Conservation (phyloP, 2,797 vertebrate genomes). For the Channallabes apus region DNA sequence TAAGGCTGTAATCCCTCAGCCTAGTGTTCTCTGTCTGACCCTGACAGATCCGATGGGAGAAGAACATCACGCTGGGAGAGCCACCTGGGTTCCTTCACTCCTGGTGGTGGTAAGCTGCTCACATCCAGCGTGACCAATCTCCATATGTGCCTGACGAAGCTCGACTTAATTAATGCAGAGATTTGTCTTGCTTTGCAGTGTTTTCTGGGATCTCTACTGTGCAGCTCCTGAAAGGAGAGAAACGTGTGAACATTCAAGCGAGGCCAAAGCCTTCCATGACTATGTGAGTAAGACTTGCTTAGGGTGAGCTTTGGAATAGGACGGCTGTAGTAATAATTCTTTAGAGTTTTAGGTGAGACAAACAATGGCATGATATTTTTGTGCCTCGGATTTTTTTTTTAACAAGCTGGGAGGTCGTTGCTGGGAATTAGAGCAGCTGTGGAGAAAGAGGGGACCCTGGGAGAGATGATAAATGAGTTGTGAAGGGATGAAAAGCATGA, state of each 20-base stretch:
- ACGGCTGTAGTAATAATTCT: neutral
- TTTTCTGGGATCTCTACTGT: constrained; percentile 90
- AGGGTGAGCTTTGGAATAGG: neutral
- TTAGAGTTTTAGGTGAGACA: neutral
- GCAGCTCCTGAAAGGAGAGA: constrained; percentile 86
- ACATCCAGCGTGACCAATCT: constrained; percentile 1
- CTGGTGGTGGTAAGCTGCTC: constrained; percentile 95
- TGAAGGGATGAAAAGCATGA: constrained; percentile 65
- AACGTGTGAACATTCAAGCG: constrained; percentile 87
- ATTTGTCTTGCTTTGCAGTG: constrained; percentile 71
- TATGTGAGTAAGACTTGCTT: constrained; percentile 75
- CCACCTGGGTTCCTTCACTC: constrained; percentile 98
- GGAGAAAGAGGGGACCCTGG: constrained; percentile 12
- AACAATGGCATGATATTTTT: constrained; percentile 20
- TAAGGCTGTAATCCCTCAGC: constrained; percentile 34
- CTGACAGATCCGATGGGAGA: constrained; percentile 98
- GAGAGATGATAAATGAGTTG: constrained; percentile 57
- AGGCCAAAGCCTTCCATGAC: constrained; percentile 89
- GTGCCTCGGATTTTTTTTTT: constrained; percentile 10
- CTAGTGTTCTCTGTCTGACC: constrained; percentile 57
- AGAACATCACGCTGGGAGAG: constrained; percentile 98
- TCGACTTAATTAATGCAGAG: constrained; percentile 11
- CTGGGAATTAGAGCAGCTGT: constrained; percentile 1
- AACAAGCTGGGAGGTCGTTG: constrained; percentile 19
- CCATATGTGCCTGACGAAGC: neutral